phyloP scores from a whole-genome alignment of 2,797 vertebrate genomes.

The Hemitrygon akajei region DNA sequence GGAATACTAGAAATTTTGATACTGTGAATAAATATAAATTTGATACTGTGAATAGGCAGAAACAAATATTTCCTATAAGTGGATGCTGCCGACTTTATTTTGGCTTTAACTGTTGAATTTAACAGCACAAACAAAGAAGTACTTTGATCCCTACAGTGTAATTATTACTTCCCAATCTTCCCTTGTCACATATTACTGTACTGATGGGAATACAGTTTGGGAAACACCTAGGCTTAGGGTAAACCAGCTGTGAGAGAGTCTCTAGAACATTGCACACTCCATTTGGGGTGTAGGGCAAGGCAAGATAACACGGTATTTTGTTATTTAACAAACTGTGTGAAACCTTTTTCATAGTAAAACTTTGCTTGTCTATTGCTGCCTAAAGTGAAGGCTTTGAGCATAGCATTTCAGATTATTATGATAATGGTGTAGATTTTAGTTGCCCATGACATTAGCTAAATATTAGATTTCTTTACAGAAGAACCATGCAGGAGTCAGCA shows the following conservation, averaged over 20 bases:
- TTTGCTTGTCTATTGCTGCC: neutral
- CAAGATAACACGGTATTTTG: neutral
- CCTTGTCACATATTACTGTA: neutral
- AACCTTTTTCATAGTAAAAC: neutral
- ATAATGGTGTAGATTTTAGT: neutral
- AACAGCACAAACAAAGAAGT: neutral
- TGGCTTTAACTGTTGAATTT: neutral
- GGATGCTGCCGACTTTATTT: neutral
- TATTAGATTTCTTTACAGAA: neutral
- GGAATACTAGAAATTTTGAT: neutral
- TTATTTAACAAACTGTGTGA: neutral
- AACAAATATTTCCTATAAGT: neutral
- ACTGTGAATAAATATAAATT: neutral
- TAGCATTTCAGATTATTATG: neutral
- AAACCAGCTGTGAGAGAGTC: neutral
- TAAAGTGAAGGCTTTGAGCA: neutral
- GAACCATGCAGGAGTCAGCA: neutral
- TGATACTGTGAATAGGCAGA: neutral
- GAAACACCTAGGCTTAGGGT: neutral
- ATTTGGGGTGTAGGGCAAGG: neutral
- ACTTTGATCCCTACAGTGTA: neutral
- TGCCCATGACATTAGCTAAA: neutral
- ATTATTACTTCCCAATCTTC: neutral
- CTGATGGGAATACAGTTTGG: neutral
- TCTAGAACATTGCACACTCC: neutral